These are phyloP conservation scores for Rhynchotus rufescens DNA, from an alignment of 2,797 vertebrate genomes.

Conservation along the genomic window DNA sequence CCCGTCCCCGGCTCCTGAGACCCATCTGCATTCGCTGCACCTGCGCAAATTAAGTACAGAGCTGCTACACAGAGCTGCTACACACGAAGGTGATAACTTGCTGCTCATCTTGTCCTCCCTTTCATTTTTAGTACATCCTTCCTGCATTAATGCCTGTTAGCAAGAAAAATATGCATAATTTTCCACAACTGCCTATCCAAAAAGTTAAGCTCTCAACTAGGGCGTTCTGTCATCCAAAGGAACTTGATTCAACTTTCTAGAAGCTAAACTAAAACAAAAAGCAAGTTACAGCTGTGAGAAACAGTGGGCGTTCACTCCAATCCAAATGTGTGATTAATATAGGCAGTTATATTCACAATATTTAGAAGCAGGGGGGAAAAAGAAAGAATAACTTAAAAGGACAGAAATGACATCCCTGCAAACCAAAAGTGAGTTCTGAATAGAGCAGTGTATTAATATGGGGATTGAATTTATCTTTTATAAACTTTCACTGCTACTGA, in stretches of 20 bases:
- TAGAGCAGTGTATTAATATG: background rate
- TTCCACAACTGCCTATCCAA: slow-evolving; percentile 4
- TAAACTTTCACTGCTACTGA: background rate
- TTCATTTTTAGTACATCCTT: background rate
- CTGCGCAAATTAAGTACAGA: background rate
- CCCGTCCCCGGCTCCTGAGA: background rate
- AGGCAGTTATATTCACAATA: slow-evolving; percentile 3
- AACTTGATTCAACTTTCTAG: slow-evolving; percentile 42
- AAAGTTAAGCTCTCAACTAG: slow-evolving; percentile 17
- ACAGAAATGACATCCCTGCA: background rate
- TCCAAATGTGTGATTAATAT: slow-evolving; percentile 4
- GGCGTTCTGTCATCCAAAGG: slow-evolving; percentile 36
- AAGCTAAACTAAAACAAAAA: background rate
- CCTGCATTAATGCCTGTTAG: background rate
- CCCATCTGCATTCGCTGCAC: background rate
- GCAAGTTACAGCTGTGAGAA: slow-evolving; percentile 26
- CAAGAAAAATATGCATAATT: slow-evolving; percentile 13
- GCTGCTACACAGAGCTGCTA: background rate
- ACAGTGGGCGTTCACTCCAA: background rate
- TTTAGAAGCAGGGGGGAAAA: slow-evolving; percentile 1
- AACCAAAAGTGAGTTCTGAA: background rate
- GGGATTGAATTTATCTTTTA: background rate
- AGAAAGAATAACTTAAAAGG: background rate
- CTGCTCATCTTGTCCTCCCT: background rate
- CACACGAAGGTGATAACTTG: background rate